Conservation (phyloP, 2,888 invertebrate species). For the Dexiosoma caninum region DNA sequence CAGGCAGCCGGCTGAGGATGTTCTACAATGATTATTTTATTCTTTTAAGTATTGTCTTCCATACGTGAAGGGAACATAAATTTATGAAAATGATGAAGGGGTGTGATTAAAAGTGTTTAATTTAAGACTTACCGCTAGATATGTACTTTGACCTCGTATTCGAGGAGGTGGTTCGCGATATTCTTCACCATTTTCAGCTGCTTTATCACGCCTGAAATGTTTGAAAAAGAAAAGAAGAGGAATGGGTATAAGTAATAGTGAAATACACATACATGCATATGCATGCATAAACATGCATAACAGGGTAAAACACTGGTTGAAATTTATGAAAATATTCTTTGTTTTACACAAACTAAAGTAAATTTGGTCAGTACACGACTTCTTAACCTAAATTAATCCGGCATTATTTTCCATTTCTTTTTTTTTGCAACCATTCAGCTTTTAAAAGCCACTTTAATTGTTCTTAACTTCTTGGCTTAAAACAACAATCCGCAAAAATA, state of each 20-base stretch:
- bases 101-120: slow-evolving; percentile 27
- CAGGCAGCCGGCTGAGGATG: slow-evolving; percentile 9
- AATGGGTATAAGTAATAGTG: neutral
- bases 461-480: neutral
- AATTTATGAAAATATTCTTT: too few relatives aligned
- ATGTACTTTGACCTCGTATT: slow-evolving; percentile 71
- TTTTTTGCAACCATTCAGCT: too few relatives aligned
- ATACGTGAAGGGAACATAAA: slow-evolving; percentile 4
- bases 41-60: neutral
- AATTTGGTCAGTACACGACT: neutral
- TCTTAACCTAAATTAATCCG: neutral
- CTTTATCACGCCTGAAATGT: slow-evolving; percentile 69
- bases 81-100: neutral
- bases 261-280: too few relatives aligned
- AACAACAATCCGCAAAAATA: neutral
- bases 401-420: too few relatives aligned
- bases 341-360: too few relatives aligned
- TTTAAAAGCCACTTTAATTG: neutral
- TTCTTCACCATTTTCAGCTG: slow-evolving; percentile 69
- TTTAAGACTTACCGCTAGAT: slow-evolving; percentile 69
- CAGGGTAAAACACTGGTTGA: too few relatives aligned
- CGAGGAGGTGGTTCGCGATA: slow-evolving; percentile 68
- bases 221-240: slow-evolving; percentile 44
- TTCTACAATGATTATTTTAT: slow-evolving; percentile 19
- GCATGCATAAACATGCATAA: too few relatives aligned